Percentiles rank a stretch among this genome's conserved stretches.
Conservation (phyloP, 64 coral and sea anemone genomes). For the Dendronephthya gigantea region DNA sequence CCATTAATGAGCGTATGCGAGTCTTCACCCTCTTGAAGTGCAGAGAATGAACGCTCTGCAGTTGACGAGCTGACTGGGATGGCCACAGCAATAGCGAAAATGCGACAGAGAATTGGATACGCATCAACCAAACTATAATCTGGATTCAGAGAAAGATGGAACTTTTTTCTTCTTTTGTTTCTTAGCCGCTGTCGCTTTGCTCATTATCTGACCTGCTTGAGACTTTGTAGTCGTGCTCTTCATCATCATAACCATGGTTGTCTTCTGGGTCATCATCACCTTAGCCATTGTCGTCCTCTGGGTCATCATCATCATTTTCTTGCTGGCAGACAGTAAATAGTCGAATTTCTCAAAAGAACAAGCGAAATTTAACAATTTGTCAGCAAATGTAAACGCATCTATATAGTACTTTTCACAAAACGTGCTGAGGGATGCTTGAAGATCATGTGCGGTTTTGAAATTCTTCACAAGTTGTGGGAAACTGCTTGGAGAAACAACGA, state of each 20-base stretch:
- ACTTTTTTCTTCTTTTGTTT: not conserved
- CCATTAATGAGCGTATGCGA: not conserved
- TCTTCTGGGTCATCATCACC: too few relatives aligned
- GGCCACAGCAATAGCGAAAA: constrained; percentile 5
- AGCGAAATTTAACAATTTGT: constrained; percentile 4
- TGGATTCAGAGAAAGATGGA: constrained; percentile 5
- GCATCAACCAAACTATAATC: not conserved
- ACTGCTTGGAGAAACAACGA: not conserved
- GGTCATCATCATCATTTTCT: not conserved
- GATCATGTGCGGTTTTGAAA: not conserved
- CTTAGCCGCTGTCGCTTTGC: not conserved
- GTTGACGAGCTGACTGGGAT: not conserved
- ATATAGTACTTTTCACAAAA: not conserved
- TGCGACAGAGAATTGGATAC: not conserved
- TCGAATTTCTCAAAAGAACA: not conserved
- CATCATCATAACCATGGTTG: not conserved
- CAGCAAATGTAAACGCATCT: not conserved
- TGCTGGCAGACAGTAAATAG: not conserved
- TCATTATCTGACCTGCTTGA: not conserved
- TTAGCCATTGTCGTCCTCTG: not conserved
- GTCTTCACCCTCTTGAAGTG: constrained; percentile 14
- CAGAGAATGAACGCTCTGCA: not conserved
- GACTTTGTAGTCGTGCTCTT: not conserved
- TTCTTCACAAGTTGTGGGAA: not conserved
- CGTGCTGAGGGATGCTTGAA: not conserved